Base-by-base conservation (phyloP, 2,113 vertebrate species). In the Manacus vitellinus region DNA sequence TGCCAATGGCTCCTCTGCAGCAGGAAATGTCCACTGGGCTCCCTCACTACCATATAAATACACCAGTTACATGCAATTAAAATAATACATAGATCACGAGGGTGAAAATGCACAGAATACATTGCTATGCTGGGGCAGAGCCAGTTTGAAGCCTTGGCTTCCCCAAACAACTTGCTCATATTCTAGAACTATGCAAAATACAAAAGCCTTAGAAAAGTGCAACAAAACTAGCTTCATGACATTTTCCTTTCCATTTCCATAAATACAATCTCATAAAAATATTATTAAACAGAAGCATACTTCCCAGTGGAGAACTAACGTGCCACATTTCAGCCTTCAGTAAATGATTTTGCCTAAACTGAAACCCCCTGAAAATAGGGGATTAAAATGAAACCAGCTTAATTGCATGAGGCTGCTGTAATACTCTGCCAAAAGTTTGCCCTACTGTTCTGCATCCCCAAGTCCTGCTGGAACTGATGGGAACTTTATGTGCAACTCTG, bases 221-320 rank as follows among this genome's bases (percentile, higher is more conserved):
- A 96, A 96, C 72, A 93, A 95, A 93, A 94, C 88, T 93, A 97
- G 92, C 88, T 95, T 94, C 75, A 88, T 59, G 43, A 96, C 85
- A 62, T 92, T 92, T 94, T 75, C 74, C 73, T 94, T 93, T 94
- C 79, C 19, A 35, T 80, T 95, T 94, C 43, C 76, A 96, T 94
- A 96, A 96, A 96, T 96, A 97, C 92, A 88, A 90, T 90, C 94
- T 88, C 95, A 88, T 83, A 94, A 96, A 96, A 96, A 94, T 74
- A 96, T 85, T 95, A 91, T 89, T 95, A 88, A 96, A 96, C 94
- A 92, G 92, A 97, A 93, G 85, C 72, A 78, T 61, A 81, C 72
- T 86, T 95, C 88, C 92, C 68, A 80, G 65, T 25, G 88, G 88
- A 94, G 90, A 93, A 71, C 52, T 80, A 80, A 81, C 2, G 17